A percentile compares a stretch with the other conserved stretches of the same genome.
Evolutionary conservation across 1,140 invertebrate species (phyloP).

Genomic region (Pinna nobilis): DNA sequence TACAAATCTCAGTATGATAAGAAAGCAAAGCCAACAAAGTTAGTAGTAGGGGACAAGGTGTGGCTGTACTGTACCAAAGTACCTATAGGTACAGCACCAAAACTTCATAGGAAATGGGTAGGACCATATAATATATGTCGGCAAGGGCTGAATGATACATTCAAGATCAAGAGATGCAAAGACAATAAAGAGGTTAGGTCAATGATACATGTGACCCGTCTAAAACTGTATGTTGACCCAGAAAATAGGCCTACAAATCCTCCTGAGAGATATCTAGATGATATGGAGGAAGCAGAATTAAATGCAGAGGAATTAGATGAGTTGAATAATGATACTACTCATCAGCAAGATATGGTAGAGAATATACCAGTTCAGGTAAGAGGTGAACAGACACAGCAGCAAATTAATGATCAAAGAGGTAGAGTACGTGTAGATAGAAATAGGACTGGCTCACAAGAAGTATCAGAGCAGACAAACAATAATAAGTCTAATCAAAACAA

Average conservation of each 20-base stretch:
- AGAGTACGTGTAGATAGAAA: too few species aligned
- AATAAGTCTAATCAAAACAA: too few species aligned
- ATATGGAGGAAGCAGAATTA: too few species aligned
- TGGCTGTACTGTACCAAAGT: constrained; percentile 5
- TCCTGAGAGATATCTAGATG: too few species aligned
- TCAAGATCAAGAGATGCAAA: background rate
- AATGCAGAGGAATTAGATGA: too few species aligned
- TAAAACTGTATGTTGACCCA: background rate
- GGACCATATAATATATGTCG: background rate
- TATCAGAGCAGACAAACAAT: too few species aligned
- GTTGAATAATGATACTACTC: too few species aligned
- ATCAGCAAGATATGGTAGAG: too few species aligned
- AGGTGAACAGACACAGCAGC: too few species aligned
- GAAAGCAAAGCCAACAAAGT: constrained; percentile 25
- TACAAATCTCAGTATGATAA: constrained; percentile 28
- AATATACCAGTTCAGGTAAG: too few species aligned
- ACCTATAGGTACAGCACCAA: constrained; percentile 12
- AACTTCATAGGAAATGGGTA: constrained; percentile 24
- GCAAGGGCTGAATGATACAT: background rate
- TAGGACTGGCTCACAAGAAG: too few species aligned
- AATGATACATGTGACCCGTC: background rate
- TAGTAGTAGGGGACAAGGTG: constrained; percentile 18
- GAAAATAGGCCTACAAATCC: background rate
- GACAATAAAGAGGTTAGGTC: background rate
- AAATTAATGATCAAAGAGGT: too few species aligned